Evolutionary conservation across 1,140 invertebrate species (phyloP).

Genomic region (Hesperophylax magnus): DNA sequence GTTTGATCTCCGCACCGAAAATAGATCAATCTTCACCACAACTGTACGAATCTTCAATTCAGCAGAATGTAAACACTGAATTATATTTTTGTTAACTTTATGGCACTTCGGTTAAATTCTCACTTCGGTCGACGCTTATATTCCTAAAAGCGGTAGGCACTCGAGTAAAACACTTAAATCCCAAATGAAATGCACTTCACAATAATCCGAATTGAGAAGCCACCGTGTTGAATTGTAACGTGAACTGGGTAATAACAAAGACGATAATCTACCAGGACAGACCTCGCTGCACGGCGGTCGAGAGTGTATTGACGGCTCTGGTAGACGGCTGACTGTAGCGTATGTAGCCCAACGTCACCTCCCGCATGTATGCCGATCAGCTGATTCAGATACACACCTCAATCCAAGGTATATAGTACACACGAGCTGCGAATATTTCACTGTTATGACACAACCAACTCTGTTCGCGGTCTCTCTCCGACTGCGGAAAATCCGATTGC

Average conservation of each 20-base stretch:
- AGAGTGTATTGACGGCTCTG: constrained; percentile 36
- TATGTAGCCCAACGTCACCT: constrained; percentile 43
- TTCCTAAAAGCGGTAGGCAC: constrained; percentile 35
- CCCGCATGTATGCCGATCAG: constrained; percentile 43
- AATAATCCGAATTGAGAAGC: no score
- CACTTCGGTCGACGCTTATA: constrained; percentile 20
- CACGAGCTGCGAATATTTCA: constrained; percentile 9
- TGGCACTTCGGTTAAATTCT: constrained; percentile 35
- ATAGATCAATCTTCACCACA: neutral
- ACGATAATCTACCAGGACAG: neutral
- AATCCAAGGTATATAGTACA: constrained; percentile 32
- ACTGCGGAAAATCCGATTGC: constrained; percentile 32
- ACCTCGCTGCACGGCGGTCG: constrained; percentile 35
- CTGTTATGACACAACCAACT: neutral
- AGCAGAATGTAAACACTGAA: neutral
- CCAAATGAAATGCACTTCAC: constrained; percentile 24
- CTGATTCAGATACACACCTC: constrained; percentile 37
- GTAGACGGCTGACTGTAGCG: neutral
- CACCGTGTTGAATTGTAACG: no score
- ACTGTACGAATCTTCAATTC: neutral
- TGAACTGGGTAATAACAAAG: no score
- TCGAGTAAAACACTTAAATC: constrained; percentile 31
- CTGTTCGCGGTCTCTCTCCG: constrained; percentile 40
- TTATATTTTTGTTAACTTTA: constrained; percentile 1
- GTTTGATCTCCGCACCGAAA: constrained; percentile 3